Percentiles rank a stretch among this genome's conserved stretches.
These are phyloP conservation scores for Epizoanthus fatuus DNA, from an alignment of 92 coral and sea anemone genomes.

Conservation along the genomic window DNA sequence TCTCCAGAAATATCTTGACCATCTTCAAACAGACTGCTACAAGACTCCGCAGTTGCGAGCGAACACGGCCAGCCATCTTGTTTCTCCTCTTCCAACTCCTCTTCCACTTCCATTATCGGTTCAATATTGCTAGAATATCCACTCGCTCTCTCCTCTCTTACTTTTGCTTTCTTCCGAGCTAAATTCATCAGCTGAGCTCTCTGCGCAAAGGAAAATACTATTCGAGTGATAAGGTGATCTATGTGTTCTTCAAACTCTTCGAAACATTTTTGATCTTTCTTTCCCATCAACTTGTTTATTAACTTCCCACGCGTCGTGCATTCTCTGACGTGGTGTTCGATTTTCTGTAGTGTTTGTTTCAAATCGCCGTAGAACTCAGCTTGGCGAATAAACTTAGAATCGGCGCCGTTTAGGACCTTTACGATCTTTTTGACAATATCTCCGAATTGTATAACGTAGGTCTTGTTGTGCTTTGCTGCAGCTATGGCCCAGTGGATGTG, in stretches of 20 bases:
- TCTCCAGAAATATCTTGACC: slow-evolving; percentile 44
- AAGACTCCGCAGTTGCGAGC: slow-evolving; percentile 37
- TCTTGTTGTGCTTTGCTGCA: slow-evolving; percentile 89
- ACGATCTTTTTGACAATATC: slow-evolving; percentile 85
- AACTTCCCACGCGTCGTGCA: slow-evolving; percentile 81
- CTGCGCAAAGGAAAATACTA: slow-evolving; percentile 96
- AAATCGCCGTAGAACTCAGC: slow-evolving; percentile 96
- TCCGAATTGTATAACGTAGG: slow-evolving; percentile 86
- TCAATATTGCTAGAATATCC: background rate
- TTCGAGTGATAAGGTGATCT: slow-evolving; percentile 89
- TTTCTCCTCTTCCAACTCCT: slow-evolving; percentile 67
- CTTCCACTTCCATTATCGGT: slow-evolving; percentile 56
- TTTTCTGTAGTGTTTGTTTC: slow-evolving; percentile 86
- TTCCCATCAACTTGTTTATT: slow-evolving; percentile 85
- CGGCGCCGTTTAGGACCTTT: slow-evolving; percentile 94
- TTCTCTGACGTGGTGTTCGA: slow-evolving; percentile 81
- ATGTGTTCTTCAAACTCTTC: slow-evolving; percentile 90
- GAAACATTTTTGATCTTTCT: slow-evolving; percentile 86
- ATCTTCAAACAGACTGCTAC: slow-evolving; percentile 42
- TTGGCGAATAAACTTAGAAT: slow-evolving; percentile 86
- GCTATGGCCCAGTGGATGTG: slow-evolving; percentile 92
- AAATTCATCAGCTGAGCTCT: slow-evolving; percentile 78
- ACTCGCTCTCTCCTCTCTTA: slow-evolving; percentile 38
- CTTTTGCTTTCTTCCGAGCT: slow-evolving; percentile 58
- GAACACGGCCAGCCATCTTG: slow-evolving; percentile 45